Evolutionary conservation across 2,888 invertebrate species (phyloP).

Genomic region (Nymphalis c-album): DNA sequence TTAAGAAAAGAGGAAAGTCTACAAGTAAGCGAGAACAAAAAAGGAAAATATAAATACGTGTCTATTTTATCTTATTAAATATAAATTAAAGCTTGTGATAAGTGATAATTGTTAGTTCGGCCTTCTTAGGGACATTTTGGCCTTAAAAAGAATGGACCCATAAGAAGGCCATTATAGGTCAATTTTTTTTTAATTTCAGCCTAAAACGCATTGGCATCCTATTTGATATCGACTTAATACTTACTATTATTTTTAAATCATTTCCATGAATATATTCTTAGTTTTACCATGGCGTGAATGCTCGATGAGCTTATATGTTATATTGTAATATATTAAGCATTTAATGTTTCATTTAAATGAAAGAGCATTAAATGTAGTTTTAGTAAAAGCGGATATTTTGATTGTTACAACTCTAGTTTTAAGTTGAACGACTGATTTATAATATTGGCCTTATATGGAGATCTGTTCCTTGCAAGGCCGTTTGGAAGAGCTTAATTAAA

Average conservation of each 20-base stretch:
- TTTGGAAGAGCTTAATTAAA: too few species aligned
- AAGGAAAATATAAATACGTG: too few species aligned
- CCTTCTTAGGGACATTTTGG: not conserved
- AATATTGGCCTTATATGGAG: not conserved
- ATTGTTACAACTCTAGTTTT: not conserved
- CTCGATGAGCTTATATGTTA: conserved; percentile 1
- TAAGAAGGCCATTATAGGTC: not conserved
- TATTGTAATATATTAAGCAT: not conserved
- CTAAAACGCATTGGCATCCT: not conserved
- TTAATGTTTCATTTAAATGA: not conserved
- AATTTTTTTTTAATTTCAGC: not conserved
- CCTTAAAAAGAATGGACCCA: not conserved
- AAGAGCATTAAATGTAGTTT: not conserved
- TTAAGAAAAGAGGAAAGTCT: too few species aligned
- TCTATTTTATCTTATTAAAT: too few species aligned
- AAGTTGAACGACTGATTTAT: not conserved
- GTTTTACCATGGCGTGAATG: not conserved
- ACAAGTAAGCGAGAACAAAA: too few species aligned
- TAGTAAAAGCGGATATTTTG: not conserved
- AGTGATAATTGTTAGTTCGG: not conserved
- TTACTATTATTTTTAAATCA: not conserved
- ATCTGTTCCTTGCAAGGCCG: not conserved
- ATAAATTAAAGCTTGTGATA: too few species aligned
- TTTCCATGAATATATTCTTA: not conserved
- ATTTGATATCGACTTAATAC: not conserved